Base-by-base conservation (phyloP, 2,797 vertebrate genomes). In the Lithobates pipiens region DNA sequence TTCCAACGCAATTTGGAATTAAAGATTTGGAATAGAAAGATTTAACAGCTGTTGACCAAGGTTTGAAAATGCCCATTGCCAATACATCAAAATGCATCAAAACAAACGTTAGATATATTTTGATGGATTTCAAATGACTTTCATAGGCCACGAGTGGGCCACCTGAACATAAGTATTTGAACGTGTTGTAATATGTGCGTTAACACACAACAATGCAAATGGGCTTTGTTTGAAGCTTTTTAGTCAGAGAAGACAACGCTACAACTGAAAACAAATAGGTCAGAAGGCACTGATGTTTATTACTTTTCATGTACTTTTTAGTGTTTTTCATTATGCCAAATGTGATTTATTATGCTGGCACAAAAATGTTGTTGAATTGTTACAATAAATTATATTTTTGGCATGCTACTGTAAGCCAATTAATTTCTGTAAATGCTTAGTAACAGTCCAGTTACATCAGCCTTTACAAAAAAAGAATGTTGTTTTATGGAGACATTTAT, bases 371-470 rank as follows among this genome's bases (percentile, higher is more conserved):
- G 32, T 27, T 81, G 69, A 69, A 61, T 25, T 57, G 68, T 54
- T 25, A 39, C 6, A 68, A 83, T 76, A 76, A 76, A 76, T 83
- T 34, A 76, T 67, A 76, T 70, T 68, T 68, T 83, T 76, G 82
- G 73, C 73, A 83, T 13, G 39, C 27, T 46, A 54, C 57, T 68
- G 63, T 44, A 80, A 83, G 50, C 36, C 39, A 67, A 67, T 75
- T 75, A 46, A 76, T 76, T 44, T 67, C 72, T 74, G 65, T 74
- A 67, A 74, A 75, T 73, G 68, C 25, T 71, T 71, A 63, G 54
- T 50, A 73, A 82, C 39, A 44, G 71, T 39, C 57, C 71, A 82
- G 61, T 82, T 82, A 57, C 25, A 61, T 72, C 11, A 42, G 9
- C 65, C 27, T 75, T 65, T 82, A 39, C 57, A 57, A 25, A 50